Base-by-base conservation (phyloP, 2,797 vertebrate genomes). In the Acrossocheilus wenchowensis region DNA sequence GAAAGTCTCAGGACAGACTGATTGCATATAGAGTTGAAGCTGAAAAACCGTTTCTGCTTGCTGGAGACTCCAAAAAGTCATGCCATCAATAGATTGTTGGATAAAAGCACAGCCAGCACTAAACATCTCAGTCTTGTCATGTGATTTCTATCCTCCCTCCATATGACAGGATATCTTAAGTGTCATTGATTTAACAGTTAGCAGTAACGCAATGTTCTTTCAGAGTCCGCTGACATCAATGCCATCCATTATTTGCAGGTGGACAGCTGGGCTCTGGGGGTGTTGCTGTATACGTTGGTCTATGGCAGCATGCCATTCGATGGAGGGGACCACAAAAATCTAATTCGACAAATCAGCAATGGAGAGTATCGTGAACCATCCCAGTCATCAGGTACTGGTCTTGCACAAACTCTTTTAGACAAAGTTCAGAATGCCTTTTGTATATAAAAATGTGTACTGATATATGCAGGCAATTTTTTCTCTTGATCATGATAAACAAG, bases 291-390 rank as follows among this genome's bases (percentile, higher is more conserved):
- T 91, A 99, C 98, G 69, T 95, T 99, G 87, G 97, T 99, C 90
- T 99, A 99, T 36, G 98, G 98, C 93, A 98, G 97, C 0, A 99
- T 99, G 98, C 98, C 98, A 34, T 99, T 99, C 85, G 98, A 99
- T 90, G 98, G 98, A 86, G 98, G 98, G 9, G 97, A 99, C 95
- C 98, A 99, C 95, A 99, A 97, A 94, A 99, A 98, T 95, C 97
- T 99, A 91, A 99, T 99, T 92, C 97, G 97, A 87, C 98, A 99
- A 95, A 99, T 99, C 92, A 99, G 98, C 96, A 99, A 97, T 8
- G 98, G 98, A 87, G 98, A 99, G 86, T 99, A 99, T 93, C 97
- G 97, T 92, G 98, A 99, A 89, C 98, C 98, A 87, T 97, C 97
- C 9, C 98, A 99, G 94, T 98, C 98, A 78, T 99, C 98, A 97